Evolutionary conservation across 2,888 invertebrate genomes (phyloP), one percentile per base, ranked within the genome.

Genomic region (Pinctada fucata): DNA sequence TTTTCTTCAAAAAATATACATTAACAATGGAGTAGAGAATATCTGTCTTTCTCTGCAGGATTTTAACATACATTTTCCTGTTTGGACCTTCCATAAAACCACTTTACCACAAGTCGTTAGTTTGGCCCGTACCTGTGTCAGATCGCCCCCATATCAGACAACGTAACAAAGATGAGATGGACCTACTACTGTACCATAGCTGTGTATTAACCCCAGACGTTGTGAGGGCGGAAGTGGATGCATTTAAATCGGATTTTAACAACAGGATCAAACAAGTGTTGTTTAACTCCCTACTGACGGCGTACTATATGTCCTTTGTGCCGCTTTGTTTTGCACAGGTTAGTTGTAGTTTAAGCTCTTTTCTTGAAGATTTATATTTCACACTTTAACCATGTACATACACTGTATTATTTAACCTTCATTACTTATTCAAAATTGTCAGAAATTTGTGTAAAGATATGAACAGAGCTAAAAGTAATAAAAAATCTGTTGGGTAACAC

Each of bases 301-400:
- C 97, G 0, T 98, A 97, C 91, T 97, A 97, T 91, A 95, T 96
- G 66, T 96, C 97, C 78, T 96, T 97, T 90, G 95, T 98, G 79
- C 98, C 98, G 0, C 96, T 97, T 89, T 96, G 96, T 91, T 97
- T 98, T 94, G 96, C 97, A 52, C 96, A 96, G 94, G 97, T 96
- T 93, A 89, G 89, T 65, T 10, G 8, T 10, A 10, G 6, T 10
- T 58, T 58, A 58, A 31, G 31, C 31, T 31, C 31, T 31, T 31
- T 31, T 31, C 31, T 31, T 31, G 31, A 31, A 31, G 31, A 31
- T 31, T 31, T 31, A 31, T 31, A 31, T 31, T 31, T 31, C 31
- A 31, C 31, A 31, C 31, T 31, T 31, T 31, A 31, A 31, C 31
- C 31, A 31, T 31, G 31, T 31, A 31, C 31, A 31, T 31, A 31